Percentiles rank a stretch among this genome's conserved stretches.
phyloP scores from a whole-genome alignment of 2,888 invertebrate species.

The Caradrina clavipalpis region DNA sequence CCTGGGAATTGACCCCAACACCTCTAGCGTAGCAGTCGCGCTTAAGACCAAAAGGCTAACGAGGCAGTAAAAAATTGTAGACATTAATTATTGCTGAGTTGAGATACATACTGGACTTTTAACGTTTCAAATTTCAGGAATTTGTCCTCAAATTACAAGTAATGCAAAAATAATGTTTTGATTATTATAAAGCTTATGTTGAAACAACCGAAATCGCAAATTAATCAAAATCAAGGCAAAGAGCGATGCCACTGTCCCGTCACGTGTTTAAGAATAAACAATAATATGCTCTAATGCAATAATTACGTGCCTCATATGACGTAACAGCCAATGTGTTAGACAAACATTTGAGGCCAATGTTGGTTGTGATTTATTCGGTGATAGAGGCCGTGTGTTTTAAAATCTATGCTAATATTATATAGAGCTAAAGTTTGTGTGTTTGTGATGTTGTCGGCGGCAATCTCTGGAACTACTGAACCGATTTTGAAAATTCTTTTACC shows the following conservation, averaged over 20 bases:
- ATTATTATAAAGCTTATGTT: background rate
- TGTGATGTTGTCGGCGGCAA: too few species aligned
- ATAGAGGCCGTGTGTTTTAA: conserved; percentile 16
- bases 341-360: conserved; percentile 29
- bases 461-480: too few species aligned
- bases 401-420: too few species aligned
- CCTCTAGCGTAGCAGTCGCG: too few species aligned
- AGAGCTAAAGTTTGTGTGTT: too few species aligned
- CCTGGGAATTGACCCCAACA: too few species aligned
- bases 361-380: background rate
- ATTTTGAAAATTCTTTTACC: too few species aligned
- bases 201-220: conserved; percentile 18
- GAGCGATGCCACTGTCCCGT: conserved; percentile 30
- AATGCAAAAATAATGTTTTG: conserved; percentile 6
- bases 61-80: too few species aligned
- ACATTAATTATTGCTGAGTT: too few species aligned
- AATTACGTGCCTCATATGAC: conserved; percentile 9
- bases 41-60: too few species aligned
- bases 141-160: background rate
- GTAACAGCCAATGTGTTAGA: conserved; percentile 12
- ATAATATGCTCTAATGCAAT: conserved; percentile 6
- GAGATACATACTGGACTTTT: too few species aligned
- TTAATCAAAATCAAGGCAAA: conserved; percentile 20
- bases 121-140: too few species aligned
- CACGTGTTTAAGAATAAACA: conserved; percentile 3